Conservation (phyloP, 2,113 vertebrate species). For the Rhynchopsitta pachyrhyncha region DNA sequence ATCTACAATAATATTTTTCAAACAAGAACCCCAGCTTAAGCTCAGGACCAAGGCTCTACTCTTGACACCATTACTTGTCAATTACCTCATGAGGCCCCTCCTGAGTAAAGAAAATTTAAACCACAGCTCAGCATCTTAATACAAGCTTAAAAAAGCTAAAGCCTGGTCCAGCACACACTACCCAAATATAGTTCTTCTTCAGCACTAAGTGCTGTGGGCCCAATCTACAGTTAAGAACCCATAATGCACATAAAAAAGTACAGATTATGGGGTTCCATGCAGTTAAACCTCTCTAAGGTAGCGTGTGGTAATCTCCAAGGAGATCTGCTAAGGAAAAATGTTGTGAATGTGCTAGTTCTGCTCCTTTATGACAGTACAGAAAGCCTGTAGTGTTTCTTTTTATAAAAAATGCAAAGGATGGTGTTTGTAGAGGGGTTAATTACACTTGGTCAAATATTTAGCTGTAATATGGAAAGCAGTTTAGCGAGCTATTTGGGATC, state of each 20-base stretch:
- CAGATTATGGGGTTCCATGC: not conserved
- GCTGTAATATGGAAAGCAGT: not conserved
- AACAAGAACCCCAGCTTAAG: not conserved
- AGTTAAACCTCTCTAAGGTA: not conserved
- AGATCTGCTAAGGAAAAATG: not conserved
- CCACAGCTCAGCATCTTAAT: not conserved
- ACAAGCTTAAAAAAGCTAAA: not conserved
- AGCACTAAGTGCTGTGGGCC: not conserved
- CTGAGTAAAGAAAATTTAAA: not conserved
- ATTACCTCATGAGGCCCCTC: not conserved
- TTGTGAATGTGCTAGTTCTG: not conserved
- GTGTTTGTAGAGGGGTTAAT: not conserved
- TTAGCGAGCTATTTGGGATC: not conserved
- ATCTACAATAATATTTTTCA: not conserved
- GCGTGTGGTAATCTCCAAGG: not conserved
- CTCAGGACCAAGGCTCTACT: not conserved
- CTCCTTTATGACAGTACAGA: not conserved
- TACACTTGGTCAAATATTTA: not conserved
- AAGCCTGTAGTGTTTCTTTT: not conserved
- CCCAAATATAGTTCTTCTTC: not conserved
- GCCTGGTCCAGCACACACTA: not conserved
- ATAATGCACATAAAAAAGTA: not conserved
- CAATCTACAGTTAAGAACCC: not conserved
- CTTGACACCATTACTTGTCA: not conserved
- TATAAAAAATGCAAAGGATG: not conserved